Base-by-base conservation (phyloP, 1,140 invertebrate species). In the Listronotus bonariensis region DNA sequence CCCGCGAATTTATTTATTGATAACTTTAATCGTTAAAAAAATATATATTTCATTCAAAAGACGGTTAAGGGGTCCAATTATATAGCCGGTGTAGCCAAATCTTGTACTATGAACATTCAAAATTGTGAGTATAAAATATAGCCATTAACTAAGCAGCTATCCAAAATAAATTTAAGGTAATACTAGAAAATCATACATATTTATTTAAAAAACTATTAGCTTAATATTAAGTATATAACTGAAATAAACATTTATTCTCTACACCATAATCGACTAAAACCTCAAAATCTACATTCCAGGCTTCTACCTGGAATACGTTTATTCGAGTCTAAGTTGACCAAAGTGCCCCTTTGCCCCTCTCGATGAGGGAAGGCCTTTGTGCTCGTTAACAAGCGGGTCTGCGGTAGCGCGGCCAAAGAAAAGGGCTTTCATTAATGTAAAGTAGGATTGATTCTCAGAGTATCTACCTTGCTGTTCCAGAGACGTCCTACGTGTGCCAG, bases 361-460 rank as follows among this genome's bases (percentile, higher is more conserved):
- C 43, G n/a, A 8, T 42, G 14, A 36, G 32, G 51, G 40, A 41
- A 63, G 41, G 46, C 70, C 55, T 67, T 72, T 64, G 60, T 65
- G 63, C 57, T 56, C 61, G 65, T 63, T 72, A 72, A 72, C 70
- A 68, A 72, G 70, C 60, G 56, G 67, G 69, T 55, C 61, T 69
- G 64, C 68, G 68, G 70, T 62, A 61, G 60, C 64, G 38, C 58
- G 65, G 58, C 65, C 70, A 67, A 67, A 72, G 69, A 69, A 71
- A 69, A 71, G 62, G 68, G 58, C 72, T 69, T 72, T 75, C 73
- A 70, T 75, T 75, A 75, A 73, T 72, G 73, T 69, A 74, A 75
- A 74, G 70, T 70, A 73, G 73, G 72, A 75, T 75, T 74, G 73
- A 75, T 75, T 75, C 68, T 66, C 68, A 31, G 59, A 65, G 63